Percentiles rank a stretch among this genome's conserved stretches.
These are phyloP conservation scores for Endomychus coccineus DNA, from an alignment of 2,888 invertebrate species.

Conservation along the genomic window DNA sequence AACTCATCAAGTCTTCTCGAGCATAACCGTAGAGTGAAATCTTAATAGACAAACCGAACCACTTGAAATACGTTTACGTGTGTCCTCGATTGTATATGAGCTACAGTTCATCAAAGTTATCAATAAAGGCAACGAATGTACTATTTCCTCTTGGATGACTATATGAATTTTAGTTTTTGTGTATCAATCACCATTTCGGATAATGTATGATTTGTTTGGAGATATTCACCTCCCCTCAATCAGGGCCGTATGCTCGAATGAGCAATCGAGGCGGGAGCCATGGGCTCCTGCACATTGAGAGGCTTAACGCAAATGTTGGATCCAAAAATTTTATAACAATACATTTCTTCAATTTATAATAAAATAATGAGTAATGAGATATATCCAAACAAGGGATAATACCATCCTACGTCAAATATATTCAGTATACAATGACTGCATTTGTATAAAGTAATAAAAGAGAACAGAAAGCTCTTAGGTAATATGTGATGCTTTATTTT, in stretches of 20 bases:
- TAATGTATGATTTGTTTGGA: too few relatives aligned
- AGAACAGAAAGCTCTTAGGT: background rate
- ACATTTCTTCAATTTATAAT: background rate
- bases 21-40: too few relatives aligned
- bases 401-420: background rate
- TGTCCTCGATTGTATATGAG: too few relatives aligned
- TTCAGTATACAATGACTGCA: conserved; percentile 1
- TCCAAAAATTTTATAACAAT: conserved; percentile 1
- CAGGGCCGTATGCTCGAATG: background rate
- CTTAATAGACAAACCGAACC: too few relatives aligned
- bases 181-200: too few relatives aligned
- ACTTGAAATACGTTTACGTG: too few relatives aligned
- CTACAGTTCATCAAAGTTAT: too few relatives aligned
- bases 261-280: conserved; percentile 1
- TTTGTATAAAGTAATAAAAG: conserved; percentile 1
- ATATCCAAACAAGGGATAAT: conserved; percentile 1
- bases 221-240: too few relatives aligned
- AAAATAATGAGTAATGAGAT: conserved; percentile 1
- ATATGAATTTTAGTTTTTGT: too few relatives aligned
- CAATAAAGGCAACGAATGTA: too few relatives aligned
- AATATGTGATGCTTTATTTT: conserved; percentile 1
- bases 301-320: background rate
- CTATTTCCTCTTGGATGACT: too few relatives aligned
- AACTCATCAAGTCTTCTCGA: too few relatives aligned
- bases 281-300: conserved; percentile 1